These are phyloP conservation scores for Trachurus trachurus DNA, from an alignment of 2,797 vertebrate genomes.

Conservation along the genomic window DNA sequence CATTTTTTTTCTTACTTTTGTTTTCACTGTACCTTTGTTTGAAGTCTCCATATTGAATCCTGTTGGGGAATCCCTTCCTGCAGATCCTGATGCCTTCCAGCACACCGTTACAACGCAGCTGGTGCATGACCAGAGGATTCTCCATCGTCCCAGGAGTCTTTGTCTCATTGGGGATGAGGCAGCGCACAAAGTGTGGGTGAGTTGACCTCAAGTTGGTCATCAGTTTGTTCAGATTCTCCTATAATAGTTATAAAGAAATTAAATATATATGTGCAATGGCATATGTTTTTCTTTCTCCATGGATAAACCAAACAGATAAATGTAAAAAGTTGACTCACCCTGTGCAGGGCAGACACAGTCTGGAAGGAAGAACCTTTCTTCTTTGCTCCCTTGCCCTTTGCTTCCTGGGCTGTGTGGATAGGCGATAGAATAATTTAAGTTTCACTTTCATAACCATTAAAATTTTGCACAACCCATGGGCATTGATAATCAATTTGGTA, in stretches of 20 bases:
- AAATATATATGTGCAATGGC: neutral
- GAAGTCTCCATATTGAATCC: constrained; percentile 90
- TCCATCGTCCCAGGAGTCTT: constrained; percentile 90
- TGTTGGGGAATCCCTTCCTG: constrained; percentile 89
- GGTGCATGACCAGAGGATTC: constrained; percentile 87
- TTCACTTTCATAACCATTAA: neutral
- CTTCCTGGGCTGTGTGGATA: constrained; percentile 30
- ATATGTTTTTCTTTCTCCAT: too few relatives aligned
- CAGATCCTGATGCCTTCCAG: constrained; percentile 70
- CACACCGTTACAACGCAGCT: constrained; percentile 90
- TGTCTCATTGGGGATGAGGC: constrained; percentile 91
- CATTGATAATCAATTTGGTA: neutral
- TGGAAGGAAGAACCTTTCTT: constrained; percentile 93
- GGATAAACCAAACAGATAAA: neutral
- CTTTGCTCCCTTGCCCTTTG: constrained; percentile 77
- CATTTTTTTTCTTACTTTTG: constrained; percentile 37
- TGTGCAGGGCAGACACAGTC: constrained; percentile 90
- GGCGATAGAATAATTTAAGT: neutral
- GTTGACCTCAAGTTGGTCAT: constrained; percentile 89
- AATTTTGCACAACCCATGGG: neutral
- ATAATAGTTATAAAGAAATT: neutral
- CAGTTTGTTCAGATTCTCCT: constrained; percentile 89
- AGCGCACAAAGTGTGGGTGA: constrained; percentile 91
- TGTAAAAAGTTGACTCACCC: constrained; percentile 66
- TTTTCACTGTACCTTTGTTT: constrained; percentile 87